Evolutionary conservation across 2,113 vertebrate species (phyloP), one percentile per base, ranked within the genome.

Genomic region (Ia io): DNA sequence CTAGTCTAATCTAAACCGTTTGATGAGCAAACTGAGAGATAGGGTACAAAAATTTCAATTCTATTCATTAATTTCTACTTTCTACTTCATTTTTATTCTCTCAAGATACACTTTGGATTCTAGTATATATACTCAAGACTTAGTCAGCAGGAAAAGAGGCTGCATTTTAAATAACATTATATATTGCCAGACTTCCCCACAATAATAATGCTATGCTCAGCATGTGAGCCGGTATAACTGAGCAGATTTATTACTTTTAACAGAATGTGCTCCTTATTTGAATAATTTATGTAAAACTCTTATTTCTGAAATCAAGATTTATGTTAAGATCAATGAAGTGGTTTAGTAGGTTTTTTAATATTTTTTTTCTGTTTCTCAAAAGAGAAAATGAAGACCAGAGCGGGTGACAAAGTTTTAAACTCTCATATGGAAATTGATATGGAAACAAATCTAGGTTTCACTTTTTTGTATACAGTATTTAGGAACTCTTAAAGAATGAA

Each of bases 211-310:
- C 22, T 69, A 30, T 73, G 23, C 61, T 96, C 78, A 93, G 85
- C 93, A 83, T 85, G 47, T 6, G 0, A 42, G 17, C 25, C 40
- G 82, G 40, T 32, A 28, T 71, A 90, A 77, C 40, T 59, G 28
- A 67, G 32, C 28, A 91, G 53, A 97, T 91, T 96, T 95, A 92
- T 83, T 92, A 85, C 42, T 70, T 44, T 93, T 37, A 88, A 47
- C 44, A 87, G 25, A 92, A 95, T 92, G 90, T 96, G 44, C 3
- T 67, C 42, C 77, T 90, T 90, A 92, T 82, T 73, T 91, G 51
- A 90, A 95, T 97, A 94, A 92, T 94, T 91, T 95, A 91, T 79
- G n/a, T 44, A 86, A 78, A 53, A 93, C 61, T 67, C 28, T 25
- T 51, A 78, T 56, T 79, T 37, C 22, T 51, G 49, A 96, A 93